phyloP scores from a whole-genome alignment of 2,113 vertebrate genomes.

The Ciconia boyciana region DNA sequence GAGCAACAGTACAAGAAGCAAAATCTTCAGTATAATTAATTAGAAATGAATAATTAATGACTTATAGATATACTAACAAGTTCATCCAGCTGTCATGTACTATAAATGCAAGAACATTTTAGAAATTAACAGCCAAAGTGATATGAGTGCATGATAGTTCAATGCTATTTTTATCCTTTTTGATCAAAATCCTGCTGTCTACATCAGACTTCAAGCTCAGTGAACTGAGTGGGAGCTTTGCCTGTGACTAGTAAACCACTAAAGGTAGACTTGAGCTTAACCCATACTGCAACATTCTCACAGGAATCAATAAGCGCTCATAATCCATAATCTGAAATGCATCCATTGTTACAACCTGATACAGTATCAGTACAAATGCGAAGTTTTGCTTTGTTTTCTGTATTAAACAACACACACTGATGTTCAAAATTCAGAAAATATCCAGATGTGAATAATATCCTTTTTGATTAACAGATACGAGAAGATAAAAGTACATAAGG shows the following conservation, averaged over 20 bases:
- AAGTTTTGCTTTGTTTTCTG: neutral
- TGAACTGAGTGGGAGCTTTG: neutral
- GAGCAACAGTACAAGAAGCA: neutral
- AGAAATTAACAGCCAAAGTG: neutral
- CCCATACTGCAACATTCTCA: neutral
- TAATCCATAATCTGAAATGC: neutral
- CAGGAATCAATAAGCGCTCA: neutral
- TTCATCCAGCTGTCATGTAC: neutral
- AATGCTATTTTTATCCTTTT: neutral
- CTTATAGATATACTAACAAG: neutral
- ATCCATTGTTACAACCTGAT: neutral
- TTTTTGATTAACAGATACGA: neutral
- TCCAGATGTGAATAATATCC: neutral
- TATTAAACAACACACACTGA: neutral
- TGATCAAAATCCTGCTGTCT: neutral
- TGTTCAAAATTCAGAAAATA: neutral
- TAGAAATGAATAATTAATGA: slow-evolving; percentile 38
- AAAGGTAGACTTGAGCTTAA: neutral
- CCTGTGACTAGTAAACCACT: neutral
- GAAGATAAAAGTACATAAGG: neutral
- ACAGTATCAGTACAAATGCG: neutral
- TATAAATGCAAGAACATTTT: neutral
- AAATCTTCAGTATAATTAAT: slow-evolving; percentile 42
- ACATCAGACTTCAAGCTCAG: neutral
- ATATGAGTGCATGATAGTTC: neutral